These are phyloP conservation scores for Suillia variegata DNA, from an alignment of 2,888 invertebrate genomes.

Conservation along the genomic window DNA sequence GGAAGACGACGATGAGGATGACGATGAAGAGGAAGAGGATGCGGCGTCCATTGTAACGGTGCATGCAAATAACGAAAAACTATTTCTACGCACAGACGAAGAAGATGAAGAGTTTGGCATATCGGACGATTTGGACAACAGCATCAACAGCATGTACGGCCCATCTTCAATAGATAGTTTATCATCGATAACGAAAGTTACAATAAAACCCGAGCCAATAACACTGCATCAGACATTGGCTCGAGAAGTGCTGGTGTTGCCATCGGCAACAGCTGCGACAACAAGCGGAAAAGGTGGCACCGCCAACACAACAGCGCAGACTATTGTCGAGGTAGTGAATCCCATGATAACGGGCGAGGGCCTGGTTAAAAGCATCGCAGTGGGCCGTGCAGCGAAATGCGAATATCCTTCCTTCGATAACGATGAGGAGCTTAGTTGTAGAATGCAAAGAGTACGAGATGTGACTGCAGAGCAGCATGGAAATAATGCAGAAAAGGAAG, in stretches of 20 bases:
- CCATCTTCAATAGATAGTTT: slow-evolving; percentile 50
- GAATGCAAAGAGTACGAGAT: not conserved
- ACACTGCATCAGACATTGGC: slow-evolving; percentile 53
- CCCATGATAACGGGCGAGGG: slow-evolving; percentile 60
- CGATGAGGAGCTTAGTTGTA: slow-evolving; percentile 26
- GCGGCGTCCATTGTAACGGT: slow-evolving; percentile 63
- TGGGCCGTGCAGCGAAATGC: slow-evolving; percentile 51
- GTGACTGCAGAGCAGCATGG: slow-evolving; percentile 22
- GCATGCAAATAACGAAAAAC: slow-evolving; percentile 59
- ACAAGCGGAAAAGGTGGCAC: slow-evolving; percentile 7
- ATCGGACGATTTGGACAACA: slow-evolving; percentile 33
- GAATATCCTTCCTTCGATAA: slow-evolving; percentile 49
- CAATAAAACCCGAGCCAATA: slow-evolving; percentile 48
- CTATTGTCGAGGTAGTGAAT: slow-evolving; percentile 62
- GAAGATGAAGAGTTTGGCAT: slow-evolving; percentile 35
- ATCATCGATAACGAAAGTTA: slow-evolving; percentile 38
- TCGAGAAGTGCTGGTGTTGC: slow-evolving; percentile 38
- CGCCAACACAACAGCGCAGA: slow-evolving; percentile 33
- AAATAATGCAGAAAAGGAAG: slow-evolving; percentile 28
- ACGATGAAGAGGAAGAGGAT: slow-evolving; percentile 65
- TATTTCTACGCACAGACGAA: slow-evolving; percentile 54
- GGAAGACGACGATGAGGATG: slow-evolving; percentile 50
- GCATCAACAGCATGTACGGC: slow-evolving; percentile 35
- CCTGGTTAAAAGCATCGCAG: slow-evolving; percentile 56
- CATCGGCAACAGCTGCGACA: slow-evolving; percentile 12